These are phyloP conservation scores for Perizoma flavofasciatum DNA, from an alignment of 2,888 invertebrate genomes.

Conservation along the genomic window DNA sequence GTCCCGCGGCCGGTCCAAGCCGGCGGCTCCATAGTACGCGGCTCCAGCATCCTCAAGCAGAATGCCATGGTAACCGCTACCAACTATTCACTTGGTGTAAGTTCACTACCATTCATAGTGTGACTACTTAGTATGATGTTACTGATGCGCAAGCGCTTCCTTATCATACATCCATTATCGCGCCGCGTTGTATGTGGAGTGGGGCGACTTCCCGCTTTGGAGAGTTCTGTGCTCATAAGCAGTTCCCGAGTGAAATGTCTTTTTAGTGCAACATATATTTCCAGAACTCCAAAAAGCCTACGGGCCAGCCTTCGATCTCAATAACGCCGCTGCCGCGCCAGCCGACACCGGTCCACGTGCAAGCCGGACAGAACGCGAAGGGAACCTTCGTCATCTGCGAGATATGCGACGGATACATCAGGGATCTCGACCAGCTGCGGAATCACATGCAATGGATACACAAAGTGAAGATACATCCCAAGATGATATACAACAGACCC, in stretches of 20 bases:
- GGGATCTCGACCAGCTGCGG: conserved; percentile 95
- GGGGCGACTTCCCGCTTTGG: too few species aligned
- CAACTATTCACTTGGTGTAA: conserved; percentile 13
- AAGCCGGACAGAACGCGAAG: conserved; percentile 75
- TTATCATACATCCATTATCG: too few species aligned
- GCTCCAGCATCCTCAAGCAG: conserved; percentile 22
- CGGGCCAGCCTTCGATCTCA: conserved; percentile 92
- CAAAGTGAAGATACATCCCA: conserved; percentile 97
- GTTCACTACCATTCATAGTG: conserved; percentile 2
- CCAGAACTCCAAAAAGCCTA: conserved; percentile 58
- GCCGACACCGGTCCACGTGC: conserved; percentile 57
- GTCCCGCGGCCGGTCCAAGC: conserved; percentile 13
- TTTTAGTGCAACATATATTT: conserved; percentile 4
- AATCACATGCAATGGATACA: conserved; percentile 99
- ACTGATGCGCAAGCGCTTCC: too few species aligned
- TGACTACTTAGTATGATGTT: too few species aligned
- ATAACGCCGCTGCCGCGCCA: conserved; percentile 92
- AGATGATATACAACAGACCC: conserved; percentile 97
- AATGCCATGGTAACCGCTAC: conserved; percentile 3
- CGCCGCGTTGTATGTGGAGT: too few species aligned
- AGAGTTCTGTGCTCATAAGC: too few species aligned
- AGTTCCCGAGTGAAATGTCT: background rate
- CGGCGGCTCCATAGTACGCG: conserved; percentile 26
- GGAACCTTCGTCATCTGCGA: conserved; percentile 97
- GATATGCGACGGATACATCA: conserved; percentile 98